Percentiles rank a stretch among this genome's conserved stretches.
Evolutionary conservation across 2,888 invertebrate genomes (phyloP).

Genomic region (Apotomis turbidana): DNA sequence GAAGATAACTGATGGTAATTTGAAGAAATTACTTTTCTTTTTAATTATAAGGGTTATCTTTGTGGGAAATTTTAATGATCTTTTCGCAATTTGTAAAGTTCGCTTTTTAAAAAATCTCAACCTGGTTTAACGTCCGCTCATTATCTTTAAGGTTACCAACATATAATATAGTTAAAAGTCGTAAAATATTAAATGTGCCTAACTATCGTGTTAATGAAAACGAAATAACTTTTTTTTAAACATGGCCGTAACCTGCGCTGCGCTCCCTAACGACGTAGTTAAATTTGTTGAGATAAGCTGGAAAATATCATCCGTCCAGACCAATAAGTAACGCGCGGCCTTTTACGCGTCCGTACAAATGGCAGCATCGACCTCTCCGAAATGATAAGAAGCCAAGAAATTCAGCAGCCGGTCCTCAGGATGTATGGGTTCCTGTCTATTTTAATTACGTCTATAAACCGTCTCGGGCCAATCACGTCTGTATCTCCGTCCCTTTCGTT

Average conservation of each 20-base stretch:
- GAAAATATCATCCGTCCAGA: constrained; percentile 8
- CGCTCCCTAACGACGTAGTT: constrained; percentile 11
- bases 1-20: constrained; percentile 52
- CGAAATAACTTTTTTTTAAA: neutral
- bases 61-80: constrained; percentile 35
- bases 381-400: constrained; percentile 42
- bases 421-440: constrained; percentile 49
- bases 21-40: constrained; percentile 41
- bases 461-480: constrained; percentile 50
- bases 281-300: constrained; percentile 24
- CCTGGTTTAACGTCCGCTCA: neutral
- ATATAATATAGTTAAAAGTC: neutral
- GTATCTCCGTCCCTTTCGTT: constrained; percentile 47
- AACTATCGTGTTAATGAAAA: neutral
- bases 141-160: constrained; percentile 4
- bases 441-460: constrained; percentile 59
- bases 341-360: constrained; percentile 35
- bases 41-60: constrained; percentile 39
- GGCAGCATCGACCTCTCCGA: constrained; percentile 31
- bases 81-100: constrained; percentile 30
- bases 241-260: neutral
- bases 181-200: neutral
- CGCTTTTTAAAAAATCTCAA: neutral
- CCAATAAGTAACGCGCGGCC: constrained; percentile 27
- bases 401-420: constrained; percentile 40